Percentiles rank a stretch among this genome's conserved stretches.
Evolutionary conservation across 2,797 vertebrate species (phyloP).

Genomic region (Pempheris klunzingeri): DNA sequence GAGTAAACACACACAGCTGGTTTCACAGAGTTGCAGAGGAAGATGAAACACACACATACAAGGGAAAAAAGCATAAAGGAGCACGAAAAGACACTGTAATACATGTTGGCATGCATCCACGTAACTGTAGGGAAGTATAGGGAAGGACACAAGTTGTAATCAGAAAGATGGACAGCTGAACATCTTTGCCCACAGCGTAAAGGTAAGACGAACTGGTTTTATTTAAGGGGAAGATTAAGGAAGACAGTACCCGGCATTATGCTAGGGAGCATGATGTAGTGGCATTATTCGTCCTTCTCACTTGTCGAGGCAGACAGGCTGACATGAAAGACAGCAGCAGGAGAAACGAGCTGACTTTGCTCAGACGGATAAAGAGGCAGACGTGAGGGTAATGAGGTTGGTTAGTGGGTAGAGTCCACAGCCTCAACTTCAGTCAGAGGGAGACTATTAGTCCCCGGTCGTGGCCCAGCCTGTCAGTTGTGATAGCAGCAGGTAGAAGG

Average conservation of each 20-base stretch:
- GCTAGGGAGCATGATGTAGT: not conserved
- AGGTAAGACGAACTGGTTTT: constrained; percentile 11
- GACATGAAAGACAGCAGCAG: constrained; percentile 2
- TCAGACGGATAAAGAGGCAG: constrained; percentile 30
- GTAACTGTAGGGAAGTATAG: constrained; percentile 32
- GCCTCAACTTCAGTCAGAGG: constrained; percentile 32
- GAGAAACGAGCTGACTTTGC: constrained; percentile 35
- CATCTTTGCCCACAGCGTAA: not conserved
- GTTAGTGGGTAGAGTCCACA: constrained; percentile 21
- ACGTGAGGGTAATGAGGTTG: constrained; percentile 18
- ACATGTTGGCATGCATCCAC: constrained; percentile 42
- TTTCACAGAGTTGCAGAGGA: constrained; percentile 58
- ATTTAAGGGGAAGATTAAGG: constrained; percentile 5
- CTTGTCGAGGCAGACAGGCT: not conserved
- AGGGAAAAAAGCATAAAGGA: constrained; percentile 17
- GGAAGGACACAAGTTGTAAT: constrained; percentile 52
- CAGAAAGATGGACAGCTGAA: constrained; percentile 49
- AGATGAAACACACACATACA: constrained; percentile 44
- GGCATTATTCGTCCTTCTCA: no score
- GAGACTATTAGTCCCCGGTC: constrained; percentile 48
- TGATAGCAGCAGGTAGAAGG: constrained; percentile 78
- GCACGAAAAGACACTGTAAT: constrained; percentile 31
- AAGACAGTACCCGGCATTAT: not conserved
- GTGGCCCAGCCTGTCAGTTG: constrained; percentile 60
- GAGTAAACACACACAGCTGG: constrained; percentile 74